Evolutionary conservation across 2,888 invertebrate genomes (phyloP).

Genomic region (Drosophila acutilabella): DNA sequence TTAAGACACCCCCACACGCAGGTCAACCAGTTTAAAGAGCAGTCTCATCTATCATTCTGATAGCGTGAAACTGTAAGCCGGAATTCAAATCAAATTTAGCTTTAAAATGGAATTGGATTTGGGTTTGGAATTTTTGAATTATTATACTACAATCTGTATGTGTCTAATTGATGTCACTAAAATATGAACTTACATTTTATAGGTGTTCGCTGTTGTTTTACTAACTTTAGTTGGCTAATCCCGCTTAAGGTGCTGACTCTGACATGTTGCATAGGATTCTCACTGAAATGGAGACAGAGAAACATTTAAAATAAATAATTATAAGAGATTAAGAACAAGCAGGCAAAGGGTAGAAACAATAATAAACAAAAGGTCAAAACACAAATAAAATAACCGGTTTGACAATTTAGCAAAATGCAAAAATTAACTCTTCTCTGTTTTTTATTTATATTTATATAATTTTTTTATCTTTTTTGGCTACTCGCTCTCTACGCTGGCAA

Average conservation of each 20-base stretch:
- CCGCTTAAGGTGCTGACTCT: conserved; percentile 59
- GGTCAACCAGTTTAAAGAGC: conserved; percentile 69
- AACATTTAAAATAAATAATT: conserved; percentile 59
- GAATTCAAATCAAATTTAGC: conserved; percentile 34
- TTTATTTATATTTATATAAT: background rate
- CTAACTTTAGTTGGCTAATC: conserved; percentile 24
- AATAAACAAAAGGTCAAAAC: conserved; percentile 60
- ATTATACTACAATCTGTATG: conserved; percentile 5
- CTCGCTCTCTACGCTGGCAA: conserved; percentile 11
- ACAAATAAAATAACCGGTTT: conserved; percentile 69
- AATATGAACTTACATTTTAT: conserved; percentile 67
- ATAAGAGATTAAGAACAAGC: conserved; percentile 57
- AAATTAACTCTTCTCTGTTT: conserved; percentile 43
- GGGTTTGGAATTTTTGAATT: background rate
- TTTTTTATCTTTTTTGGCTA: no score
- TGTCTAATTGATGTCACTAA: conserved; percentile 52
- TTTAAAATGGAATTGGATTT: background rate
- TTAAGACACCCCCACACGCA: conserved; percentile 61
- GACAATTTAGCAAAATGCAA: conserved; percentile 39
- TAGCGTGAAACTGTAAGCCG: conserved; percentile 48
- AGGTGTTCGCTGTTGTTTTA: conserved; percentile 9
- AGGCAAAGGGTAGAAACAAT: conserved; percentile 47
- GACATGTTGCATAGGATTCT: conserved; percentile 60
- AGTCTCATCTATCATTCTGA: conserved; percentile 74
- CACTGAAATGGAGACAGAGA: conserved; percentile 52